phyloP scores from a whole-genome alignment of 2,797 vertebrate species.

The Xerus rutilus region DNA sequence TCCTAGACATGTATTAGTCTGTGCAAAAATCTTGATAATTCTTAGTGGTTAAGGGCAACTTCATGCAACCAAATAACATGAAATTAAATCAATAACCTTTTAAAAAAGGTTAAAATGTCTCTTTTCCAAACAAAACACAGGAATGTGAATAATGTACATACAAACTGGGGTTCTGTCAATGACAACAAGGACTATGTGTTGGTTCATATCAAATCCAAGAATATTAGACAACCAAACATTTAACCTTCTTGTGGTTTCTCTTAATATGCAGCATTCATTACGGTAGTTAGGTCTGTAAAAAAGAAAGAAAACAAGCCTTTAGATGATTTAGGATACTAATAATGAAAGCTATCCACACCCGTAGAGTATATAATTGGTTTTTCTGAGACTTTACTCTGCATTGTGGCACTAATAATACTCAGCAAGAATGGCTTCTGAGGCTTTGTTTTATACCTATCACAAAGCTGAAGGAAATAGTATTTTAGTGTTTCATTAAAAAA shows the following conservation, averaged over 20 bases:
- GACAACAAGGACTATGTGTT: slow-evolving; percentile 88
- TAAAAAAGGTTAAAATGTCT: slow-evolving; percentile 87
- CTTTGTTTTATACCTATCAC: not conserved
- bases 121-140: slow-evolving; percentile 89
- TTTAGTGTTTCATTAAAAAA: not conserved
- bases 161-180: slow-evolving; percentile 89
- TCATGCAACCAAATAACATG: slow-evolving; percentile 90
- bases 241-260: slow-evolving; percentile 88
- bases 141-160: slow-evolving; percentile 90
- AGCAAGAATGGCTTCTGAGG: not conserved
- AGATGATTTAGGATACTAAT: slow-evolving; percentile 28
- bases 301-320: slow-evolving; percentile 75
- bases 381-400: not conserved
- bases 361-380: no score
- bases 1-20: slow-evolving; percentile 82
- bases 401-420: not conserved
- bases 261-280: slow-evolving; percentile 92
- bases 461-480: not conserved
- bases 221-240: slow-evolving; percentile 91
- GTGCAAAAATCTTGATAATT: slow-evolving; percentile 83
- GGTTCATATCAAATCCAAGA: slow-evolving; percentile 91
- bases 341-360: not conserved
- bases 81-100: slow-evolving; percentile 87
- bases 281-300: slow-evolving; percentile 94
- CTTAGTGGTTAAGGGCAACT: slow-evolving; percentile 87